Evolutionary conservation across 2,797 vertebrate species (phyloP).

Genomic region (Hyperoplus immaculatus): DNA sequence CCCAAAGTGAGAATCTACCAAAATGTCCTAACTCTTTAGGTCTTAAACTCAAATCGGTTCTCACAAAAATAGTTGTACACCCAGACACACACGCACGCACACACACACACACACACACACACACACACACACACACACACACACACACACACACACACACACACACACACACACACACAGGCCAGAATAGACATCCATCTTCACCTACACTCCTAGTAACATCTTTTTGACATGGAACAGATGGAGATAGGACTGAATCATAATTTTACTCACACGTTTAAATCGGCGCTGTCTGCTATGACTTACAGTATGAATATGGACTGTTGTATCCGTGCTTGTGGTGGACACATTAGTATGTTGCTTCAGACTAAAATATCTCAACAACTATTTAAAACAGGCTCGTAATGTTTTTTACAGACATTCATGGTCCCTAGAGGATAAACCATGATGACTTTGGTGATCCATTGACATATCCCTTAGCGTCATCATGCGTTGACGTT

Average conservation of each 20-base stretch:
- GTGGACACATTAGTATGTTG: not conserved
- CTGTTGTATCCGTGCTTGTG: not conserved
- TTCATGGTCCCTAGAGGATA: not conserved
- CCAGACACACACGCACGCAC: no score
- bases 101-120: no score
- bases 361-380: not conserved
- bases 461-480: not conserved
- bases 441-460: not conserved
- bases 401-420: not conserved
- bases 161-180: constrained; percentile 9
- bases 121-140: no score
- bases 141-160: no score
- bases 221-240: constrained; percentile 50
- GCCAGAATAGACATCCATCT: constrained; percentile 29
- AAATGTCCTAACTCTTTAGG: no score
- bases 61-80: no score
- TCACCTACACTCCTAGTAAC: constrained; percentile 7
- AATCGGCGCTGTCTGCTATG: constrained; percentile 17
- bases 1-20: no score
- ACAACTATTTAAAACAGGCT: not conserved
- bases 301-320: not conserved
- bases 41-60: no score
- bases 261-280: constrained; percentile 16
- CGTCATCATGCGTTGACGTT: not conserved
- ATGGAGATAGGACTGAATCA: constrained; percentile 44